Evolutionary conservation across 2,888 invertebrate species (phyloP), one percentile per base, ranked within the genome.

Genomic region (Cartodere bifasciata): DNA sequence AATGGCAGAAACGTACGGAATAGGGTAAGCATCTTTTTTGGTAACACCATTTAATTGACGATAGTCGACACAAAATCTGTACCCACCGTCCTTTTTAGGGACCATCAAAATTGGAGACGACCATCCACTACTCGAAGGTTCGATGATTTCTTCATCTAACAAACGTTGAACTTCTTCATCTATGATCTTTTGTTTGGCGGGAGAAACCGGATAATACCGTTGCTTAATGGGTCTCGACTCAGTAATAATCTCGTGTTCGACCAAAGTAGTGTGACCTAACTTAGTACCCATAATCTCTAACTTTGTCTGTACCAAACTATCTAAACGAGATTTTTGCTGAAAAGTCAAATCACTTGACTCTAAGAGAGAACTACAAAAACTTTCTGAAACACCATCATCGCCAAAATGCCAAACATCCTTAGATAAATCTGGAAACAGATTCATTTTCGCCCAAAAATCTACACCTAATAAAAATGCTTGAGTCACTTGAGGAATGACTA

Each of bases 131-230:
- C 12, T 3, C 4, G 23, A 30, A 13, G 20, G 5, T 14, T 30
- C 30, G 7, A 30, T 7, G 12, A 30, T 12, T 11, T 11, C 29
- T n/a, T 16, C 10, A 4, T 29, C 29, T 4, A 29, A 14, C 29
- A 23, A 13, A 13, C 22, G 20, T n/a, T 21, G 10, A 2, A 29
- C 9, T 10, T 29, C 29, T 3, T 3, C 14, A 14, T 3, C 15
- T 28, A 14, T n/a, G 52, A 52, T 3, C 44, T 22, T 23, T 52
- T 48, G 1, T n/a, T n/a, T n/a, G n/a, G n/a, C n/a, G n/a, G n/a
- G n/a, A 52, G 39, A 30, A 5, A 28, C 28, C 3, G 14, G 13
- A 16, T 17, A 23, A 20, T 28, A 28, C 9, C 28, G 10, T 17
- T 28, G 28, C 9, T 17, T 15, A 3, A 28, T 28, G 3, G 15